These are phyloP conservation scores for Heteromyza rotundicornis DNA, from an alignment of 2,888 invertebrate genomes.

Conservation along the genomic window DNA sequence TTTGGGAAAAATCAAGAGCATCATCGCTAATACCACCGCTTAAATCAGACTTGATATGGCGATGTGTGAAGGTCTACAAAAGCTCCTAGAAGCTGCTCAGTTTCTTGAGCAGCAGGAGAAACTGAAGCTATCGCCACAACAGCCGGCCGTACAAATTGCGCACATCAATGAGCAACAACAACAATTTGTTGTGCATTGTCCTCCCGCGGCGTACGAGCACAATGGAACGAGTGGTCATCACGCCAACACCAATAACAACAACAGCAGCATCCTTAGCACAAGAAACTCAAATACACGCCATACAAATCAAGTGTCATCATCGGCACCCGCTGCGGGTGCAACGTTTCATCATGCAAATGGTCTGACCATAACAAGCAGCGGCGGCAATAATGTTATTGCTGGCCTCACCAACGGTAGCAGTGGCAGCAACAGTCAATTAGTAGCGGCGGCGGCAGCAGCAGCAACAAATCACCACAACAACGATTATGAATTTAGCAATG, in stretches of 20 bases:
- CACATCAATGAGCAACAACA: no score
- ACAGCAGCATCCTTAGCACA: constrained; percentile 16
- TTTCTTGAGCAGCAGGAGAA: constrained; percentile 58
- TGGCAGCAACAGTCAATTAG: constrained; percentile 37
- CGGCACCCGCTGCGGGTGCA: constrained; percentile 36
- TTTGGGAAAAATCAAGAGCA: not conserved
- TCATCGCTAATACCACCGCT: not conserved
- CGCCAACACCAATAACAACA: constrained; percentile 20
- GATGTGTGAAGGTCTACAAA: constrained; percentile 54
- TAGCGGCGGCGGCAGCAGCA: constrained; percentile 28
- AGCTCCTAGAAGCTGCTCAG: constrained; percentile 58
- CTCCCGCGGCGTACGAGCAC: constrained; percentile 18
- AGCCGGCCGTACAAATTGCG: constrained; percentile 26
- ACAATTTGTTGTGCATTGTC: constrained; percentile 27
- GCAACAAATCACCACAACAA: constrained; percentile 37
- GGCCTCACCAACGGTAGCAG: constrained; percentile 19
- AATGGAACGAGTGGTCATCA: not conserved
- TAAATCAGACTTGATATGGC: constrained; percentile 32
- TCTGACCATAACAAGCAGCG: constrained; percentile 26
- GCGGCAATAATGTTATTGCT: constrained; percentile 16
- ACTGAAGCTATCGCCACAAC: constrained; percentile 39
- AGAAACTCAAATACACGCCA: constrained; percentile 11
- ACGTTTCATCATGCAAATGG: constrained; percentile 37
- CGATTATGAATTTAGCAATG: constrained; percentile 40
- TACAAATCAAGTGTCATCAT: constrained; percentile 36